Conservation (phyloP, 2,888 invertebrate genomes). For the Apamea crenata region DNA sequence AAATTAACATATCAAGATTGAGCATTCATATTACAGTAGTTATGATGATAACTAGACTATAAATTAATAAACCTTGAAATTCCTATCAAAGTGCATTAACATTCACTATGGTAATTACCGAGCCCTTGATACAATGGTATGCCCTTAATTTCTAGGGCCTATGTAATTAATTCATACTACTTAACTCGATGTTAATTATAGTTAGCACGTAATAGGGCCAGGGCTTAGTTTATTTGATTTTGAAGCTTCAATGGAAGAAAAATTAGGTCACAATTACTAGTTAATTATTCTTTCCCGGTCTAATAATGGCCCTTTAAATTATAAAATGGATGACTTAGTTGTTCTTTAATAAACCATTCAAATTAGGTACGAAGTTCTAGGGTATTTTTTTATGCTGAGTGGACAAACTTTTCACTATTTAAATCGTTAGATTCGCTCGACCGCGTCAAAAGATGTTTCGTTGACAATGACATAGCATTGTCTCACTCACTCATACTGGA, state of each 20-base stretch:
- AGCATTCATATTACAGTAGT: too few relatives aligned
- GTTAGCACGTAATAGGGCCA: slow-evolving; percentile 37
- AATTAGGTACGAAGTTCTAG: not conserved
- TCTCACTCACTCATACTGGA: not conserved
- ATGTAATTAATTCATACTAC: slow-evolving; percentile 24
- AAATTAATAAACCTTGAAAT: slow-evolving; percentile 3
- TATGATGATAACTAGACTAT: not conserved
- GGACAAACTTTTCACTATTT: not conserved
- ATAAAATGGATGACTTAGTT: not conserved
- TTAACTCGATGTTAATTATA: slow-evolving; percentile 1
- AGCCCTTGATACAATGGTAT: slow-evolving; percentile 43
- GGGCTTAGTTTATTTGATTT: slow-evolving; percentile 7
- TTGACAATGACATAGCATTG: not conserved
- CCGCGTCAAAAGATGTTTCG: not conserved
- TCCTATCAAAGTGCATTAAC: slow-evolving; percentile 1
- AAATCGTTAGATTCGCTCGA: too few relatives aligned
- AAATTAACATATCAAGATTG: too few relatives aligned
- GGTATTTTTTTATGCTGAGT: not conserved
- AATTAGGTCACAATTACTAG: slow-evolving; percentile 2
- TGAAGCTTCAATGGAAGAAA: slow-evolving; percentile 2
- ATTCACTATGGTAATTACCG: slow-evolving; percentile 1
- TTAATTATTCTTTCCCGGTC: not conserved
- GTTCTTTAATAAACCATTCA: not conserved
- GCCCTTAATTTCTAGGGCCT: slow-evolving; percentile 53
- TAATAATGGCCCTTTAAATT: not conserved